phyloP scores from a whole-genome alignment of 2,888 invertebrate genomes.

The Thecophora atra region DNA sequence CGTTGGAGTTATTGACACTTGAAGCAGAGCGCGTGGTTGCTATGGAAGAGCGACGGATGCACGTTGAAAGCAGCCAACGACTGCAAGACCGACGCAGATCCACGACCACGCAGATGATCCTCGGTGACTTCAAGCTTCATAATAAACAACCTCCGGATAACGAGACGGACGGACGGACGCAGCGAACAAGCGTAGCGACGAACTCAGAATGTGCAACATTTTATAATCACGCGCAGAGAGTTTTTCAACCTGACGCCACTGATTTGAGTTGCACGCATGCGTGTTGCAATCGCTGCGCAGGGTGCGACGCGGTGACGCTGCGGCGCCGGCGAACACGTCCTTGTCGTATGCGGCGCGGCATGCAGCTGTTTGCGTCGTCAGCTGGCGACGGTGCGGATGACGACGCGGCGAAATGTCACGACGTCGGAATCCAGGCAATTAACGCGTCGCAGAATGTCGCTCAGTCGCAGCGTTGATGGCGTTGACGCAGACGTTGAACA shows the following conservation, averaged over 20 bases:
- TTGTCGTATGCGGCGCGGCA: constrained; percentile 8
- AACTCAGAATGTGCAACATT: constrained; percentile 3
- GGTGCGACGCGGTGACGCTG: not conserved
- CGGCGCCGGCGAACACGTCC: constrained; percentile 23
- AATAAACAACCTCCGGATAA: not conserved
- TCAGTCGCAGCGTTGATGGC: not conserved
- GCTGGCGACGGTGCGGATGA: too few species aligned
- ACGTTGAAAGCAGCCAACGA: not conserved
- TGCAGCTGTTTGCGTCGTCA: not conserved
- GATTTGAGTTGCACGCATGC: constrained; percentile 21
- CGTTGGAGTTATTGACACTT: constrained; percentile 40
- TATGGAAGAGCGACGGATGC: not conserved
- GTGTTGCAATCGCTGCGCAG: not conserved
- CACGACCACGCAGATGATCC: too few species aligned
- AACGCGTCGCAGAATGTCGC: constrained; percentile 2
- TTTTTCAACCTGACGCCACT: constrained; percentile 14
- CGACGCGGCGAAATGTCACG: not conserved
- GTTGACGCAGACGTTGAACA: not conserved
- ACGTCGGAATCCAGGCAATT: not conserved
- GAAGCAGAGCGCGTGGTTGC: constrained; percentile 32
- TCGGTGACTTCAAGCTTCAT: not conserved
- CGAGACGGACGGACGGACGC: not conserved
- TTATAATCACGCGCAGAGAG: not conserved
- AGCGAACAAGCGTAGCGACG: not conserved
- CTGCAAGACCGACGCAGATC: not conserved